Evolutionary conservation across 2,113 vertebrate genomes (phyloP), one percentile per base, ranked within the genome.

Genomic region (Lucifuga dentata): DNA sequence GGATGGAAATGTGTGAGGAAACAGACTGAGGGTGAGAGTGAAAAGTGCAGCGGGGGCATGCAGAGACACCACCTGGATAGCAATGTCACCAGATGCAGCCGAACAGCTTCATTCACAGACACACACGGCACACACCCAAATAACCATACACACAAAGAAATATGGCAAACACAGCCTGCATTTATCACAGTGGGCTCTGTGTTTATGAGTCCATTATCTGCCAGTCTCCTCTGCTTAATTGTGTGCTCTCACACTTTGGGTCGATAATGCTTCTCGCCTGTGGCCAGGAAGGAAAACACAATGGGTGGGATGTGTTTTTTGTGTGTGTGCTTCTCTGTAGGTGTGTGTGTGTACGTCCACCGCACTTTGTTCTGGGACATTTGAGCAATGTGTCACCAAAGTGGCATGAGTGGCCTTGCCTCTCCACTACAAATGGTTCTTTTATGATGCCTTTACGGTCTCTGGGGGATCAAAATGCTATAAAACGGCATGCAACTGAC

Each of bases 121-220:
- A 56, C 32, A 26, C 59, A 55, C 15, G 38, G 20, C 36, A 51
- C 36, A 38, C 17, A n/a, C 35, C 41, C 29, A 48, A 64, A 77
- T 63, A 72, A 73, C 57, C 44, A 66, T 19, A 55, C 29, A 66
- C 61, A 64, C 29, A 53, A 68, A 72, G 67, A 81, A 84, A 67
- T 69, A 79, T 69, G 73, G 55, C 76, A 63, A 64, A 73, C 71
- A 51, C 68, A 79, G 61, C 41, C 39, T 36, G 39, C 68, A 78
- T 87, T 86, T 50, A 85, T 88, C 81, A 78, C 76, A 76, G 66
- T 3, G 3, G 52, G 62, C 63, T 76, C 73, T 84, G 68, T 87
- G 81, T 90, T 92, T 89, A 91, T 83, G 86, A 86, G 80, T 88
- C 83, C 74, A 90, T 91, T 91, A 89, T 63, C 67, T 24, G 29